Conservation (phyloP, 2,888 invertebrate species). For the Stratiomys singularior region DNA sequence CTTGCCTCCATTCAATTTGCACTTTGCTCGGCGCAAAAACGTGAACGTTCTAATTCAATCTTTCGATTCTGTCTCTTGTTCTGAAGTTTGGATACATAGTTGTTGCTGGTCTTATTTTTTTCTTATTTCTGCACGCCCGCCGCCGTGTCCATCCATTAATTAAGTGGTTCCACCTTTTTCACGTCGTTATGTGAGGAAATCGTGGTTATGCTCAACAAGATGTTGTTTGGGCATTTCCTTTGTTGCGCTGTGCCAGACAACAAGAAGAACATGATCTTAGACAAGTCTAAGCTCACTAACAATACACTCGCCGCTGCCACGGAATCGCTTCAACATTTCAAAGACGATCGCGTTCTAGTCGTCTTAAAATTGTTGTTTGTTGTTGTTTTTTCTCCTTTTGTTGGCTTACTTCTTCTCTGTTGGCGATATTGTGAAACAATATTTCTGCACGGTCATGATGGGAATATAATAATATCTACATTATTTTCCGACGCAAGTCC, state of each 20-base stretch:
- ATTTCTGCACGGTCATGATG: constrained; percentile 33
- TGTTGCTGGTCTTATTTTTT: background rate
- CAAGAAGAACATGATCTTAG: constrained; percentile 33
- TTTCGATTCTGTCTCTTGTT: constrained; percentile 10
- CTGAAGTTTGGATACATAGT: background rate
- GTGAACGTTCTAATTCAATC: constrained; percentile 32
- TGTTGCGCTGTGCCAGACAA: constrained; percentile 3
- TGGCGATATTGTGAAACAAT: constrained; percentile 11
- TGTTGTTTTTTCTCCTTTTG: background rate
- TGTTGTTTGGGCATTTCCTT: constrained; percentile 38
- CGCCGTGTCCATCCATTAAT: constrained; percentile 41
- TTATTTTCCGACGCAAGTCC: background rate
- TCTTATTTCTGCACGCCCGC: constrained; percentile 16
- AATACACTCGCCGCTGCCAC: constrained; percentile 5
- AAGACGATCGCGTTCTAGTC: constrained; percentile 30
- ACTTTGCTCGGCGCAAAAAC: constrained; percentile 7
- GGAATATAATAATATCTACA: constrained; percentile 27
- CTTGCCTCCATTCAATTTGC: constrained; percentile 4
- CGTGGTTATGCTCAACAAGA: constrained; percentile 40
- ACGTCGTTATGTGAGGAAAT: constrained; percentile 35
- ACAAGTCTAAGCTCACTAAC: constrained; percentile 9
- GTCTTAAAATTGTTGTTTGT: background rate
- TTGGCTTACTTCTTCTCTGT: background rate
- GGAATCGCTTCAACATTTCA: constrained; percentile 24
- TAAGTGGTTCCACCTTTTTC: constrained; percentile 41